Percentiles rank a stretch among this genome's conserved stretches.
phyloP scores from a whole-genome alignment of 2,113 vertebrate genomes.

The Actenoides hombroni region DNA sequence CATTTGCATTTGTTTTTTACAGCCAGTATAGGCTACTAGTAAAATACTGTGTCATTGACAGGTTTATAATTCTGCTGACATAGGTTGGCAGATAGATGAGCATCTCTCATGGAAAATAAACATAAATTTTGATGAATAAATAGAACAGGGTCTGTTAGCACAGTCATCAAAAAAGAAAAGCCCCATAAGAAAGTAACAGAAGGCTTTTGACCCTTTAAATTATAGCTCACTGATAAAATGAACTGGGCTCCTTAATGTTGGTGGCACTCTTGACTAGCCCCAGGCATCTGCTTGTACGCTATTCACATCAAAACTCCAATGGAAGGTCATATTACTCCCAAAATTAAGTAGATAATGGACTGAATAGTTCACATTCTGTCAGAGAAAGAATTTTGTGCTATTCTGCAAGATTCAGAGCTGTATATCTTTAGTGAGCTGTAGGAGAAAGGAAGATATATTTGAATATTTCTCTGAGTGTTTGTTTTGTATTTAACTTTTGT shows the following conservation, averaged over 20 bases:
- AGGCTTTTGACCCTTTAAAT: conserved; percentile 67
- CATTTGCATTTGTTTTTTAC: conserved; percentile 63
- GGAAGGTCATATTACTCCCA: neutral
- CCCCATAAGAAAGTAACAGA: conserved; percentile 50
- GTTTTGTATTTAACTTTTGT: neutral
- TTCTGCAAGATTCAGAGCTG: neutral
- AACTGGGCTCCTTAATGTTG: neutral
- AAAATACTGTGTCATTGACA: conserved; percentile 59
- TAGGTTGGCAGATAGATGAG: conserved; percentile 53
- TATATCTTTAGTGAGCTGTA: neutral
- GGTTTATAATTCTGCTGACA: conserved; percentile 72
- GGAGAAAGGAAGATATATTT: neutral
- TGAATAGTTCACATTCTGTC: neutral
- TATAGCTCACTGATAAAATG: neutral
- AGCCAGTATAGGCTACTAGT: conserved; percentile 51
- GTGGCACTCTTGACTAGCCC: neutral
- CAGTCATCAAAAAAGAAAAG: conserved; percentile 45
- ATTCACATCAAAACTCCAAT: neutral
- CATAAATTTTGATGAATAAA: conserved; percentile 66
- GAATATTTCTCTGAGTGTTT: neutral
- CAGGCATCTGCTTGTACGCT: neutral
- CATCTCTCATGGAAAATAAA: conserved; percentile 37
- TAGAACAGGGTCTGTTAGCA: conserved; percentile 60
- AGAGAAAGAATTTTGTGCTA: neutral
- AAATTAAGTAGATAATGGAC: neutral